Evolutionary conservation across 2,888 invertebrate species (phyloP), one percentile per base, ranked within the genome.

Genomic region (Caenorhabditis sp.): DNA sequence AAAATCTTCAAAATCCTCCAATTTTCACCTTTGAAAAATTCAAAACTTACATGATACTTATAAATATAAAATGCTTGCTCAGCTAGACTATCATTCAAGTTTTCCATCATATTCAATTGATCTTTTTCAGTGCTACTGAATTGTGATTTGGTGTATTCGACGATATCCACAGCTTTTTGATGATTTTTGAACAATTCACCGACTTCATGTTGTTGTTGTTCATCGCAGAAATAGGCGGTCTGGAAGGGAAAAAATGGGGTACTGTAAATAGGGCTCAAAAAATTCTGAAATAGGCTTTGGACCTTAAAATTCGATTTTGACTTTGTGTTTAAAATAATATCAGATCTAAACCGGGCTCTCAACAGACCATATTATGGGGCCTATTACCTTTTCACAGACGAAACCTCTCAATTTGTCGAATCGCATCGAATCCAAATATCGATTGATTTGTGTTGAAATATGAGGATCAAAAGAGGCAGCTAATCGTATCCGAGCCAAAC

Each of bases 21-120:
- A 36, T 36, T 36, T 36, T 36, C 10, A 5, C 36, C 10, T 36
- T 27, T n/a, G n/a, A n/a, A 27, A 49, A 4, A 7, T 43, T 31
- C 36, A 5, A 10, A 43, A 57, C 64, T 68, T 43, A 72, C 76
- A 63, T 67, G 65, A 50, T 76, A 70, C 23, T 76, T 78, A 20
- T 73, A 70, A 2, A 76, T n/a, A 23, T 63, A 76, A 60, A 78
- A 78, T 7, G 70, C 57, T 43, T 70, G 66, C 50, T 76, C 70
- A 0, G 78, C 75, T 0, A 71, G 23, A 12, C 73, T 71, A 49
- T 78, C 78, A 53, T 78, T 78, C 57, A 78, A 59, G 49, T 78
- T 78, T 38, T 73, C 64, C 73, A 76, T 76, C 71, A 78, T 73
- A 60, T 78, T 78, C 21, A 78, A 27, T n/a, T 76, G 70, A 63